Evolutionary conservation across 2,797 vertebrate species (phyloP).

Genomic region (Clamator glandarius): DNA sequence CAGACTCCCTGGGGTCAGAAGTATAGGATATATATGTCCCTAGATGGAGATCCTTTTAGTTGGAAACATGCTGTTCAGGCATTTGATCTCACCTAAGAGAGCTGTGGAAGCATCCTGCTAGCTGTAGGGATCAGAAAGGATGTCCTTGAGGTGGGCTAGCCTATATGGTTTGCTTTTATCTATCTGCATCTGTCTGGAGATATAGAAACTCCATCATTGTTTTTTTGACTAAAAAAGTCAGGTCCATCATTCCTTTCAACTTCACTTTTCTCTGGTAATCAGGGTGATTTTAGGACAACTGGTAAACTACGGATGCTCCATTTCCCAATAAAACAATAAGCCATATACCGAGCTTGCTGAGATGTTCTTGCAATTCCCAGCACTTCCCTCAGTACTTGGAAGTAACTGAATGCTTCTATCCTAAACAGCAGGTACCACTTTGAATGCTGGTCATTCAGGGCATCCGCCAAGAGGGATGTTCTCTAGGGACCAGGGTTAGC

Average conservation of each 20-base stretch:
- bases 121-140: background rate
- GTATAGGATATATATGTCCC: background rate
- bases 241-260: background rate
- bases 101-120: background rate
- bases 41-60: background rate
- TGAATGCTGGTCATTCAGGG: background rate
- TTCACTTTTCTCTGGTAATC: background rate
- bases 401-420: background rate
- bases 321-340: conserved; percentile 17
- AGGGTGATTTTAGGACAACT: background rate
- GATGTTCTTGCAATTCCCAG: background rate
- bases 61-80: background rate
- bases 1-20: background rate
- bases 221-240: background rate
- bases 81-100: background rate
- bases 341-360: background rate
- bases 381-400: background rate
- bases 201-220: background rate
- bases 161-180: background rate
- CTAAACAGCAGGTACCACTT: background rate
- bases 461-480: background rate
- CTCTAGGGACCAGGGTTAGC: background rate
- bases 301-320: background rate
- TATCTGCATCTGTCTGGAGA: background rate
- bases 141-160: background rate